Evolutionary conservation across 2,113 vertebrate genomes (phyloP).

Genomic region (Euleptes europaea): DNA sequence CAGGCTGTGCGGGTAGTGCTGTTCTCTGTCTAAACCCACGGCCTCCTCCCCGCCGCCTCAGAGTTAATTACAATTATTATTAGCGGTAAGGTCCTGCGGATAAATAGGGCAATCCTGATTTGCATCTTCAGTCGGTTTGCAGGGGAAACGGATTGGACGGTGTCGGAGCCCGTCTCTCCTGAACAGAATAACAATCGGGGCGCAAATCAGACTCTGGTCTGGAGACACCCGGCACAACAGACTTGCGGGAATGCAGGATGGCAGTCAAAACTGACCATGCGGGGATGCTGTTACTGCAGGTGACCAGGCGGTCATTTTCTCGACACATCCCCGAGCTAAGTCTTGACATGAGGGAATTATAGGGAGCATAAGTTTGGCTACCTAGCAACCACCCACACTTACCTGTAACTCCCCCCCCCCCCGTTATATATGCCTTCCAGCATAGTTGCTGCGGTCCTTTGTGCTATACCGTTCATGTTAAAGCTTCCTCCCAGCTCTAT

Average conservation of each 20-base stretch:
- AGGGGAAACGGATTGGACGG: too few species aligned
- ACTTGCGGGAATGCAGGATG: background rate
- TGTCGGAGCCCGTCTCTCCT: background rate
- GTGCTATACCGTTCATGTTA: background rate
- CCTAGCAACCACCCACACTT: background rate
- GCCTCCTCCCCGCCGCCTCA: background rate
- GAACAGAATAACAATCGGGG: background rate
- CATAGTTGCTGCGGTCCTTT: background rate
- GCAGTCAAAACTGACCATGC: background rate
- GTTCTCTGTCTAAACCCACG: background rate
- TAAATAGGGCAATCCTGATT: background rate
- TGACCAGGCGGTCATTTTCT: background rate
- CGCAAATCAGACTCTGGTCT: background rate
- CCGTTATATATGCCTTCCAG: background rate
- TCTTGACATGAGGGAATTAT: background rate
- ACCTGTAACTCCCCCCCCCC: background rate
- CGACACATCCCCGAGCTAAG: background rate
- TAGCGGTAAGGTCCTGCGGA: background rate
- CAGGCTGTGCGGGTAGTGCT: background rate
- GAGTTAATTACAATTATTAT: constrained; percentile 6
- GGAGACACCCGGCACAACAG: background rate
- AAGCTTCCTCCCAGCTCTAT: background rate
- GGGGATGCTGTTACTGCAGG: background rate
- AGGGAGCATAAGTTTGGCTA: too few species aligned
- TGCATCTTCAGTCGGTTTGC: background rate